Base-by-base conservation (phyloP, 2,113 vertebrate species). In the Rhabdornis inornatus region DNA sequence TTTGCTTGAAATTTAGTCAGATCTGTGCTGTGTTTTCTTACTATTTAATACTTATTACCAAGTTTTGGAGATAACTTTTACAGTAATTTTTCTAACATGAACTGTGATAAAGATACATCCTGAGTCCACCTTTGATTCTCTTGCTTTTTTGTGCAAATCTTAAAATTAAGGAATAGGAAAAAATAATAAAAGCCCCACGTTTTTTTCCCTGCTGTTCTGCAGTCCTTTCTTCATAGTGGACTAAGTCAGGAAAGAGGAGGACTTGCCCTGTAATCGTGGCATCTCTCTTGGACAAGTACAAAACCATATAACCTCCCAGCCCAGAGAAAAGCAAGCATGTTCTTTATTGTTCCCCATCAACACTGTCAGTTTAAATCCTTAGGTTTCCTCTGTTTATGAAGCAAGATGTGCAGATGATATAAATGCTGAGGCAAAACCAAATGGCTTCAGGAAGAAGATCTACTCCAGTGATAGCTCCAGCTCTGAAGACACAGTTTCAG, bases 341-440 rank as follows among this genome's bases (percentile, higher is more conserved):
- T 81, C 76, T 86, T 83, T 85, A 27, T 89, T 96, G 90, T 93
- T 95, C 70, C 70, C 78, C 90, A 83, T 95, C 95, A 96, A 96
- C 92, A 96, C 78, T 96, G 66, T 95, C 92, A 94, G 89, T 98
- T 96, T 95, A 93, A 97, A 75, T 90, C 96, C 90, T 37, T 89
- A 99, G 99, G 99, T 98, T 98, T 99, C 99, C 98, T 99, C 98
- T 98, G 99, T 98, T 98, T 99, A 97, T 99, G 98, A 99, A 97
- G 98, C 98, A 83, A 98, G 98, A 97, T 98, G 98, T 96, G 95
- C 97, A 80, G 97, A 97, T 93, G 98, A 97, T 91, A 98, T 96
- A 96, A 97, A 91, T 53, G 94, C 97, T 83, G 98, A 98, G 91
- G 96, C 97, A 71, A 97, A 96, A 87, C 50, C 96, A 80, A 96